Base-by-base conservation (phyloP, 2,797 vertebrate species). In the Falco columbarius region DNA sequence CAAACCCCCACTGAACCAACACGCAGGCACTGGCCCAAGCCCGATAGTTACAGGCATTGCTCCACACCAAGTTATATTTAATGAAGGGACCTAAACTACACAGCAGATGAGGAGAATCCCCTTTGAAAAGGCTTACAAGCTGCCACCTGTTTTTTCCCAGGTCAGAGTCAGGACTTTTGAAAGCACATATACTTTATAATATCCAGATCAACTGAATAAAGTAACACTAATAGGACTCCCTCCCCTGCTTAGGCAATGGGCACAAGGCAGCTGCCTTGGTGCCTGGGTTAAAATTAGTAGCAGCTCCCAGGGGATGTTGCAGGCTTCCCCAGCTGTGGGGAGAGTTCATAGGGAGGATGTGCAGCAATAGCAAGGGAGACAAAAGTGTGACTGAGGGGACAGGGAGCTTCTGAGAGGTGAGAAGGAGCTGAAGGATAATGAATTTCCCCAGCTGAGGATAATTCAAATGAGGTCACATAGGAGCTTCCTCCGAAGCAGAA, bases 121-220 rank as follows among this genome's bases (percentile, higher is more conserved):
- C 75, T 76, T 94, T 77, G 93, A 74, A 86, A 86, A 84, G 24
- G 89, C 66, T 81, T 55, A 58, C 1, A 40, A 90, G 72, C 44
- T 85, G 80, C 51, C 86, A 93, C 79, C 82, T 80, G 51, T 80
- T 85, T 80, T 80, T 85, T 91, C 58, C 62, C 81, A 94, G 92
- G 88, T 90, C 67, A 86, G 46, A 90, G 72, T 21, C 62, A 54
- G 63, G 58, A 62, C 47, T 89, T 89, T 6, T 38, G 86, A 79
- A 93, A 71, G 51, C 46, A 72, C 20, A 3, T 30, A 7, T 46
- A 42, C 80, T 93, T 91, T 49, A 68, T 59, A 85, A 72, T 62
- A 74, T 54, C 54, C 40, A 79, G 42, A 75, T 49, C 61, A 86
- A 56, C 18, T 15, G 38, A 81, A 55, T 47, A 52, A 75, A 92